Base-by-base conservation (phyloP, 2,797 vertebrate species). In the Mus spretus region DNA sequence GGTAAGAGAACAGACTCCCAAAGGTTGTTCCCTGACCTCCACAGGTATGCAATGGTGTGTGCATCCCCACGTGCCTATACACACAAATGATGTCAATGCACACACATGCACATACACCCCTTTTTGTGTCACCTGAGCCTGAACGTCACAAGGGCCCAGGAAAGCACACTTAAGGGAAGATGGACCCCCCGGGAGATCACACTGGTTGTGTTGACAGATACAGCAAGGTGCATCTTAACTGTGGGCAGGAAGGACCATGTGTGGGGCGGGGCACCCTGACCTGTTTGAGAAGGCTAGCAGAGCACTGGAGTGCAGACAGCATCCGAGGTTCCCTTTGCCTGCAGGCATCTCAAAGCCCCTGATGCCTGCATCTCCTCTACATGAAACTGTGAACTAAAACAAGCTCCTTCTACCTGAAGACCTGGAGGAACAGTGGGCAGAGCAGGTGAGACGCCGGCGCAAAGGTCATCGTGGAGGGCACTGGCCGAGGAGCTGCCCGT, bases 401-500 rank as follows among this genome's bases (percentile, higher is more conserved):
- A 22, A 67, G 65, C 34, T 44, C 31, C n/a, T n/a, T 70, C 83
- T 70, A 31, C 31, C 20, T n/a, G 6, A 22, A 19, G 44, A 44
- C 75, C 10, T 22, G 10, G 61, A 19, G 44, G 19, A 50, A 8
- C 9, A 11, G 67, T 74, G 22, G 22, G 9, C 0, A 40, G n/a
- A 67, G 31, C 44, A 31, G 8, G n/a, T 61, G 78, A 50, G 40
- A 57, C 31, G 9, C 63, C 22, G 17, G 22, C 13, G 11, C 28
- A 44, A 83, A 55, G 26, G 34, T 86, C 74, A 50, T 1, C 8
- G 20, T 9, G 34, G 40, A 78, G 59, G 40, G 26, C 85, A 55
- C 79, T 10, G 37, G 4, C 61, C 14, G 0, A 3, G 22, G 31
- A n/a, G n/a, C 0, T 6, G 12, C 22, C 6, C 0, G 13, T 37